Evolutionary conservation across 1,140 invertebrate species (phyloP), one percentile per base, ranked within the genome.

Genomic region (Bombus huntii): DNA sequence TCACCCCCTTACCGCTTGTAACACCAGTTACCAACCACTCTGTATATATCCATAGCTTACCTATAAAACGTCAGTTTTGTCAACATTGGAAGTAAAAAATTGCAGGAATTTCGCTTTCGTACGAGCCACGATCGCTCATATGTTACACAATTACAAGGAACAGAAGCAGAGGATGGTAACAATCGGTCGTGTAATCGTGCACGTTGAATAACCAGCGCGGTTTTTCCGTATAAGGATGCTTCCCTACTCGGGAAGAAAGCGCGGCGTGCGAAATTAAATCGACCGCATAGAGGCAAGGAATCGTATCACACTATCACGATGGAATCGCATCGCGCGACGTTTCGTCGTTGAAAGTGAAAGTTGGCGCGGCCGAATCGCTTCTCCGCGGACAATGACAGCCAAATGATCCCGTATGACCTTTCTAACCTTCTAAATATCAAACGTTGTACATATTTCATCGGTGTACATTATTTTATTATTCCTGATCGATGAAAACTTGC

Each of bases 311-410:
- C 18, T 42, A 28, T 70, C 86, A 53, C 85, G 15, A 22, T 66
- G 80, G 80, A 53, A 25, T 39, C 68, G 81, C 66, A 88, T 85
- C 87, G 57, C 25, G 34, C 72, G 44, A 34, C 72, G 39, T 28
- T 37, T 34, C 75, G 75, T 42, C 85, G 83, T 87, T 84, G 76
- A 91, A 90, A 92, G 92, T 92, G 91, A 93, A 93, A 93, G 92
- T 92, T 25, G 87, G n/a, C 42, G 72, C 80, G 74, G 72, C 81
- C 82, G 75, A 47, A 59, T 83, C 71, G 65, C 42, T 92, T 85
- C 81, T 68, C 79, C 66, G 83, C 74, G 75, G 57, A 92, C 89
- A 92, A 92, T 92, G 89, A 91, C 91, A 90, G 82, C 77, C 57
- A n/a, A 44, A 62, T 80, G 85, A 92, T 92, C 85, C 86, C 71